These are phyloP conservation scores for Cheilosia urbana DNA, from an alignment of 2,888 invertebrate species.

Conservation along the genomic window DNA sequence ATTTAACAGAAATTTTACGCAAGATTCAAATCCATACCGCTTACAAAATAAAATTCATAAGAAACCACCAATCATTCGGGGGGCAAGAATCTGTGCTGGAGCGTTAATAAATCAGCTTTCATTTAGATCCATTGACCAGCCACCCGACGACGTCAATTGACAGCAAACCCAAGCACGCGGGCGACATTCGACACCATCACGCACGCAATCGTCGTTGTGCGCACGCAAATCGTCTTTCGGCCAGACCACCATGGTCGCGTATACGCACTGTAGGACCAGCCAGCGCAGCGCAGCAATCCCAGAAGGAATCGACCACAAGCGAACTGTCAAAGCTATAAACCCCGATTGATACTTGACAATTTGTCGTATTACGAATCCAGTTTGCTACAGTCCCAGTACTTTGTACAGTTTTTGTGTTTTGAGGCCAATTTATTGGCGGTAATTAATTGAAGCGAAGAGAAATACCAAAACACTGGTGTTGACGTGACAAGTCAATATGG, in stretches of 20 bases:
- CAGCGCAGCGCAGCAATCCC: background rate
- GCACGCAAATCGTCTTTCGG: slow-evolving; percentile 50
- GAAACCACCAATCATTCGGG: slow-evolving; percentile 28
- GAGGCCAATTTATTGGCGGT: slow-evolving; percentile 46
- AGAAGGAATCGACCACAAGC: slow-evolving; percentile 24
- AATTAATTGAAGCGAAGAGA: slow-evolving; percentile 54
- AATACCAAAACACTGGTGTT: slow-evolving; percentile 16
- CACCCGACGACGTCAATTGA: slow-evolving; percentile 28
- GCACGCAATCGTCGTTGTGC: slow-evolving; percentile 6
- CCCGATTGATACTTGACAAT: slow-evolving; percentile 57
- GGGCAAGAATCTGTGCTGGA: slow-evolving; percentile 16
- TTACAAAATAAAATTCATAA: slow-evolving; percentile 18
- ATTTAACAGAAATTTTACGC: slow-evolving; percentile 2
- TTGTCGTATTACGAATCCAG: slow-evolving; percentile 55
- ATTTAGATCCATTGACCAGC: slow-evolving; percentile 36
- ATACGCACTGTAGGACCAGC: slow-evolving; percentile 17
- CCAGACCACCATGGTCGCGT: slow-evolving; percentile 50
- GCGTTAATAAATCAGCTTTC: slow-evolving; percentile 52
- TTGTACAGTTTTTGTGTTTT: slow-evolving; percentile 20
- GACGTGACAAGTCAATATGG: slow-evolving; percentile 36
- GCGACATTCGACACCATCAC: slow-evolving; percentile 24
- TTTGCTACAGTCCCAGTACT: slow-evolving; percentile 9
- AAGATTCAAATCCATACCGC: slow-evolving; percentile 3
- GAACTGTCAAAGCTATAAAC: slow-evolving; percentile 30
- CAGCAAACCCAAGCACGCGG: slow-evolving; percentile 5